Evolutionary conservation across 2,797 vertebrate species (phyloP).

Genomic region (Catamblyrhynchus diadema): DNA sequence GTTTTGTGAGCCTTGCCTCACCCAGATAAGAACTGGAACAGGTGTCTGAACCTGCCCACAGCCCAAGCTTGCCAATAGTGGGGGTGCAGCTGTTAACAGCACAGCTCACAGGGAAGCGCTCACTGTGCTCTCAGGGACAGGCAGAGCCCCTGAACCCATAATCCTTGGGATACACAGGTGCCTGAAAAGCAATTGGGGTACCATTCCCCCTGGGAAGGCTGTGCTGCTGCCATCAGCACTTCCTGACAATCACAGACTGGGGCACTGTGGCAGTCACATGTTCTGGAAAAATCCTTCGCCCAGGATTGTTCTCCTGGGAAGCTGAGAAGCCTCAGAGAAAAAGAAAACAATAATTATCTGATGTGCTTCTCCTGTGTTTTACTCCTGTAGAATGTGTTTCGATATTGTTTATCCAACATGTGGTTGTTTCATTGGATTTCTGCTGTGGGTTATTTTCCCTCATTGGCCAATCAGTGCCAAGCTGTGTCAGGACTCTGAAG

Average conservation of each 20-base stretch:
- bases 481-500: too few species aligned
- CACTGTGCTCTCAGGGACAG: accelerated
- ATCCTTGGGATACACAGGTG: not conserved
- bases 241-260: not conserved
- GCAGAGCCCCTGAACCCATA: not conserved
- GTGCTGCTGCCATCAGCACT: not conserved
- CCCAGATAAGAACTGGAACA: not conserved
- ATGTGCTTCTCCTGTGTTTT: too few species aligned
- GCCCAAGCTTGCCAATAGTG: accelerated
- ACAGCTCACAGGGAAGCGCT: not conserved
- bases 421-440: too few species aligned
- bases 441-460: too few species aligned
- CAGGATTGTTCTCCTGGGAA: too few species aligned
- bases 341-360: too few species aligned
- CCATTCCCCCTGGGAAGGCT: not conserved
- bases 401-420: too few species aligned
- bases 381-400: too few species aligned
- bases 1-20: not conserved
- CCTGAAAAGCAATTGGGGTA: not conserved
- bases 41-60: not conserved
- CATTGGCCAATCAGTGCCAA: too few species aligned
- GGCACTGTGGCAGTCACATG: not conserved
- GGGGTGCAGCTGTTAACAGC: not conserved
- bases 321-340: too few species aligned
- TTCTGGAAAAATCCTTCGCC: not conserved